Evolutionary conservation across 2,888 invertebrate species (phyloP), one percentile per base, ranked within the genome.

Genomic region (Stenolophus ochropezus): DNA sequence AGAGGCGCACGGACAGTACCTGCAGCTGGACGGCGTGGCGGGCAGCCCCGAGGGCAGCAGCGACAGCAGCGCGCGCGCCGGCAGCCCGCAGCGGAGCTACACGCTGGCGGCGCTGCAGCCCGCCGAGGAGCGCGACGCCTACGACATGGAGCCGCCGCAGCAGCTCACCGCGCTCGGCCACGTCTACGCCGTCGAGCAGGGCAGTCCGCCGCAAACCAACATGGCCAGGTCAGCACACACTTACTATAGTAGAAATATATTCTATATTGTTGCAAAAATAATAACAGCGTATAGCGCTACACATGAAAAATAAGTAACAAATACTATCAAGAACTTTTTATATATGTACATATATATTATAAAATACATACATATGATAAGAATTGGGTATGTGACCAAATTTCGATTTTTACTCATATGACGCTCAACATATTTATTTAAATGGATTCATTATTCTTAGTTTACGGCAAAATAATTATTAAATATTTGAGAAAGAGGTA

Each of bases 121-220:
- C 2, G 33, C 75, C 3, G 80, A 80, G 14, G 81, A 81, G 14
- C 58, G 81, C 21, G 75, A 65, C 61, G 42, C 74, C 20, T 81
- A 75, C 75, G 81, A 81, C 18, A 81, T 81, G 81, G 81, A 81
- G n/a, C 79, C 53, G 73, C 61, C 20, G n/a, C 56, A 4, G 71
- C 65, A 69, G 33, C 61, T 81, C 18, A 81, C 81, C 1, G 49
- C 81, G 3, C 61, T 81, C 0, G 81, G 81, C 0, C 80, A 80
- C 14, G 65, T 65, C n/a, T 61, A 75, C 18, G 42, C 20, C 4
- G 81, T 74, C 0, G 81, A 61, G 4, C 61, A 47, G 16, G 81
- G 61, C 21, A 73, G 73, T 14, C 81, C 81, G 14, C 81, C 81
- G 0, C 61, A 58, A 47, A 65, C 47, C 18, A 81, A 81, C 20